Evolutionary conservation across 2,113 vertebrate genomes (phyloP).

Genomic region (Osmerus mordax): DNA sequence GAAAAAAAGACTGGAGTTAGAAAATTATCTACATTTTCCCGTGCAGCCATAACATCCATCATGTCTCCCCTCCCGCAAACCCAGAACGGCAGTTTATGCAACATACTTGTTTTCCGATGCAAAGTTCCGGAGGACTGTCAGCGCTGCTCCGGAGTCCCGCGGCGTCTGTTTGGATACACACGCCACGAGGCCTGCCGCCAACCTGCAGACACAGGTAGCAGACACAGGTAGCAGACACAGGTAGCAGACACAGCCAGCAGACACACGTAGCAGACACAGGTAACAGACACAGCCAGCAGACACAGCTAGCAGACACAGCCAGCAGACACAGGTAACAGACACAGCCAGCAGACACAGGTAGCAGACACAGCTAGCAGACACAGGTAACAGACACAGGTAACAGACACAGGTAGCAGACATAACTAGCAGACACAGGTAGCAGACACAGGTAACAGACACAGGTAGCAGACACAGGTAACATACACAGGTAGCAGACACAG

Average conservation of each 20-base stretch:
- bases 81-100: not conserved
- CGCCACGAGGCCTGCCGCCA: slow-evolving; percentile 74
- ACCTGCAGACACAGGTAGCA: slow-evolving; percentile 64
- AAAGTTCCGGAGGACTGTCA: slow-evolving; percentile 74
- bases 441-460: too few species aligned
- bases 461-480: not conserved
- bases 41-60: slow-evolving; percentile 11
- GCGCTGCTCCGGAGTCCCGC: slow-evolving; percentile 59
- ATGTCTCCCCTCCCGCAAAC: not conserved
- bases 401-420: too few species aligned
- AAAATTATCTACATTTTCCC: not conserved
- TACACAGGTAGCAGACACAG: not conserved
- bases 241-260: too few species aligned
- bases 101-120: slow-evolving; percentile 76
- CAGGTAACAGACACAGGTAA: too few species aligned
- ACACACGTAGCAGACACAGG: too few species aligned
- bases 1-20: not conserved
- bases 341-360: too few species aligned
- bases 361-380: too few species aligned
- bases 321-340: too few species aligned
- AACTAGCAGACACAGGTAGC: too few species aligned
- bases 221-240: not conserved
- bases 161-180: slow-evolving; percentile 60
- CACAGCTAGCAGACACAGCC: too few species aligned
- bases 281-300: too few species aligned